These are phyloP conservation scores for Steinernema khuongi DNA, from an alignment of 1,140 invertebrate species.

Conservation along the genomic window DNA sequence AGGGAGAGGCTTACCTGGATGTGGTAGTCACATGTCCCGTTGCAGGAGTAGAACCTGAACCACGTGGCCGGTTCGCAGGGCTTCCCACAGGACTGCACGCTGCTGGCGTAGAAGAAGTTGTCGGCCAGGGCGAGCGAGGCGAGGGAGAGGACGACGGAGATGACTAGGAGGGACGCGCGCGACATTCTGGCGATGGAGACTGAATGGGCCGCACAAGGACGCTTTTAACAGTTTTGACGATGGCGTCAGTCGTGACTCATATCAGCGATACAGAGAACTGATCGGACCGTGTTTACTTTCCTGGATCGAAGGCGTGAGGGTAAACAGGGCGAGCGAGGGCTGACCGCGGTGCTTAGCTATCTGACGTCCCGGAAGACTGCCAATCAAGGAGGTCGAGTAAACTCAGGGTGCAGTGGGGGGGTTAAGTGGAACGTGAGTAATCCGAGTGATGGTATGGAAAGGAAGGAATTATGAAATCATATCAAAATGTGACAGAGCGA, in stretches of 20 bases:
- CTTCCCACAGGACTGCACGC: neutral
- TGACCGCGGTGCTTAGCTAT: too few relatives aligned
- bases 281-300: too few relatives aligned
- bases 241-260: neutral
- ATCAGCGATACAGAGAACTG: too few relatives aligned
- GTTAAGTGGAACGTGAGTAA: too few relatives aligned
- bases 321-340: too few relatives aligned
- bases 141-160: neutral
- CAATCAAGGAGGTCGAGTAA: too few relatives aligned
- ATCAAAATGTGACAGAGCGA: too few relatives aligned
- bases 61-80: neutral
- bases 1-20: neutral
- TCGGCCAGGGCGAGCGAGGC: neutral
- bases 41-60: neutral
- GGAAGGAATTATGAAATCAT: too few relatives aligned
- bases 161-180: neutral
- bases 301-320: too few relatives aligned
- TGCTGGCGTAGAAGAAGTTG: constrained; percentile 14
- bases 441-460: too few relatives aligned
- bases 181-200: neutral
- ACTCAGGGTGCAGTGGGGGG: too few relatives aligned
- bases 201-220: neutral
- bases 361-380: too few relatives aligned
- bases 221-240: neutral
- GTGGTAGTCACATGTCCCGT: neutral